Conservation (phyloP, 1,140 invertebrate species). For the Aleiodes sp. region DNA sequence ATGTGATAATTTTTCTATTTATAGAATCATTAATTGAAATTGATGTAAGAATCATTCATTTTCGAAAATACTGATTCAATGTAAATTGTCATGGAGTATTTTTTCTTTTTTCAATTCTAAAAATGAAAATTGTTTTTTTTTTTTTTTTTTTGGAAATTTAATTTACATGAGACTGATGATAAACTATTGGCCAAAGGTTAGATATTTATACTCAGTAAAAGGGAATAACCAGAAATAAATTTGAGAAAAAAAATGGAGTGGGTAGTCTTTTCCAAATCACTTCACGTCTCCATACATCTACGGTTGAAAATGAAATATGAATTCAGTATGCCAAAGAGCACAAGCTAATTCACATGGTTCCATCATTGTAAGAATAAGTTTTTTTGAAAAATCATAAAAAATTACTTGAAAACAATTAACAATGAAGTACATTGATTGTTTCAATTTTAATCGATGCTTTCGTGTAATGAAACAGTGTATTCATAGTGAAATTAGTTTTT, state of each 20-base stretch:
- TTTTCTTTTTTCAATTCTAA: slow-evolving; percentile 2
- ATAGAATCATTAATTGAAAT: no score
- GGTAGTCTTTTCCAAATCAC: slow-evolving; percentile 19
- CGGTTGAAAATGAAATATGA: background rate
- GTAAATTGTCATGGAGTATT: no score
- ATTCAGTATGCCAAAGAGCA: slow-evolving; percentile 30
- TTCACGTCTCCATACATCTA: slow-evolving; percentile 1
- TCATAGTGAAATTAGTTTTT: no score
- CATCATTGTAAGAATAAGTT: background rate
- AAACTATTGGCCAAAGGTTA: slow-evolving; percentile 34
- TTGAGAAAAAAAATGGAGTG: slow-evolving; percentile 25
- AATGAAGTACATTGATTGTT: no score
- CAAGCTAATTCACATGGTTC: slow-evolving; percentile 9
- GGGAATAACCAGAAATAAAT: slow-evolving; percentile 42
- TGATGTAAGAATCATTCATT: no score
- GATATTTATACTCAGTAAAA: slow-evolving; percentile 33
- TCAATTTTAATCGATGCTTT: no score
- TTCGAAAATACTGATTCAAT: background rate
- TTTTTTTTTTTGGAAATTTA: slow-evolving; percentile 31
- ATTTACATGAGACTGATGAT: slow-evolving; percentile 47
- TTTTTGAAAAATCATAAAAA: background rate
- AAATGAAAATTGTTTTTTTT: slow-evolving; percentile 7
- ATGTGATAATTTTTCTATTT: slow-evolving; percentile 4
- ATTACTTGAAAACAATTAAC: no score
- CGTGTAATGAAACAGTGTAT: no score